These are phyloP conservation scores for Phylloscopus trochilus DNA, from an alignment of 2,113 vertebrate genomes.

Conservation along the genomic window DNA sequence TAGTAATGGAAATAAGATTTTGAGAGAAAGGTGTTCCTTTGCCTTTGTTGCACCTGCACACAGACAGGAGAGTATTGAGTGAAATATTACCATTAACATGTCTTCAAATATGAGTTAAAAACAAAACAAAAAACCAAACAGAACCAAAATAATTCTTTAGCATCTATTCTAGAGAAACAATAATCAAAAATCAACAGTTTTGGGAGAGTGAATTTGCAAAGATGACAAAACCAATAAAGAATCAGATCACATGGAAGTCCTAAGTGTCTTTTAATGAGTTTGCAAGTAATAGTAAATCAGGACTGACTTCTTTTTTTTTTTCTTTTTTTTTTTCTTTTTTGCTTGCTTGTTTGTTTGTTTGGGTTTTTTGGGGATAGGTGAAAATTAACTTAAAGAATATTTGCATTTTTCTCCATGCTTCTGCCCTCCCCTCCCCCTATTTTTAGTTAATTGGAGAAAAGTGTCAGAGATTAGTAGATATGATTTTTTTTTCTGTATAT, in stretches of 20 bases:
- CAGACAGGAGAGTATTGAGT: background rate
- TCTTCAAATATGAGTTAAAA: background rate
- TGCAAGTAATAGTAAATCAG: background rate
- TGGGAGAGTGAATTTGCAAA: background rate
- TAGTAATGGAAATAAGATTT: conserved; percentile 40
- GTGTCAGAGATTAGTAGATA: background rate
- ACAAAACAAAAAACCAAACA: background rate
- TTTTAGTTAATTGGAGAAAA: background rate
- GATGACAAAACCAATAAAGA: background rate
- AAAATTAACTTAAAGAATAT: background rate
- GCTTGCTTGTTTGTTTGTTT: too few species aligned
- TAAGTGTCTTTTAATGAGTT: background rate
- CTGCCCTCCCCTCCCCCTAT: rapidly evolving
- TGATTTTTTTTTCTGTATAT: background rate
- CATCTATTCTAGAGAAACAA: background rate
- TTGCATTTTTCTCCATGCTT: background rate
- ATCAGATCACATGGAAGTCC: background rate
- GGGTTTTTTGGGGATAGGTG: background rate
- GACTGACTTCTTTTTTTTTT: background rate
- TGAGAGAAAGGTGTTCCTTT: background rate
- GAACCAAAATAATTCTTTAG: background rate
- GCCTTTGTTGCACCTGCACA: background rate
- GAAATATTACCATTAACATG: background rate
- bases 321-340: background rate
- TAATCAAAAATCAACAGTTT: background rate